Conservation (phyloP, 2,797 vertebrate genomes). For the Typhlichthys subterraneus region DNA sequence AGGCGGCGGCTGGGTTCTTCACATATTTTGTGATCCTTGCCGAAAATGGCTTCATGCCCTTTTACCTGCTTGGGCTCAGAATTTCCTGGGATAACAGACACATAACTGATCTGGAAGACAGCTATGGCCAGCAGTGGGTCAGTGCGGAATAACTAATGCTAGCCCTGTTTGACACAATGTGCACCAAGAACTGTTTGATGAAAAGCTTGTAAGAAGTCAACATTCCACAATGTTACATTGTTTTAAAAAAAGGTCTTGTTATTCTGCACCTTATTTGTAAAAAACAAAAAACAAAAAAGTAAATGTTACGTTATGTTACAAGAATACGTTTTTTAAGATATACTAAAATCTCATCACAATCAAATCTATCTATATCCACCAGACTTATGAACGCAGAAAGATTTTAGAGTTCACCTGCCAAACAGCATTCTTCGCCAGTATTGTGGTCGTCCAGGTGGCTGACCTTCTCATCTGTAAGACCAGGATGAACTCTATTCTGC, state of each 20-base stretch:
- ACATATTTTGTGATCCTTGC: constrained; percentile 96
- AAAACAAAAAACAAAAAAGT: not conserved
- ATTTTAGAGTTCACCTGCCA: constrained; percentile 97
- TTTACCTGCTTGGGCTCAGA: constrained; percentile 84
- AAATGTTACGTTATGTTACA: too few relatives aligned
- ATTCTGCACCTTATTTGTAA: too few relatives aligned
- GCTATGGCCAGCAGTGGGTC: constrained; percentile 98
- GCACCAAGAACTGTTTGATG: too few relatives aligned
- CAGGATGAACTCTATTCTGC: constrained; percentile 93
- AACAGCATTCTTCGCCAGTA: constrained; percentile 94
- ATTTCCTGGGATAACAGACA: constrained; percentile 89
- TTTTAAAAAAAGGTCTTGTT: too few relatives aligned
- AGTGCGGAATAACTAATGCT: constrained; percentile 48
- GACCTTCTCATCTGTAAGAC: constrained; percentile 98
- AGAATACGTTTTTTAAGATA: too few relatives aligned
- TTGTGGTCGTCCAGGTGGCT: constrained; percentile 96
- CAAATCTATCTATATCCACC: not conserved
- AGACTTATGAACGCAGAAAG: constrained; percentile 95
- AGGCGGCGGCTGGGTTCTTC: constrained; percentile 95
- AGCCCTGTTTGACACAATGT: not conserved
- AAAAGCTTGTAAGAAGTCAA: too few relatives aligned
- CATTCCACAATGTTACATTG: too few relatives aligned
- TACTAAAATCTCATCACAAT: too few relatives aligned
- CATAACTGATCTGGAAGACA: constrained; percentile 91
- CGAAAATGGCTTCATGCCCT: constrained; percentile 92